Conservation (phyloP, 2,888 invertebrate species). For the Phrixothrix hirtus region DNA sequence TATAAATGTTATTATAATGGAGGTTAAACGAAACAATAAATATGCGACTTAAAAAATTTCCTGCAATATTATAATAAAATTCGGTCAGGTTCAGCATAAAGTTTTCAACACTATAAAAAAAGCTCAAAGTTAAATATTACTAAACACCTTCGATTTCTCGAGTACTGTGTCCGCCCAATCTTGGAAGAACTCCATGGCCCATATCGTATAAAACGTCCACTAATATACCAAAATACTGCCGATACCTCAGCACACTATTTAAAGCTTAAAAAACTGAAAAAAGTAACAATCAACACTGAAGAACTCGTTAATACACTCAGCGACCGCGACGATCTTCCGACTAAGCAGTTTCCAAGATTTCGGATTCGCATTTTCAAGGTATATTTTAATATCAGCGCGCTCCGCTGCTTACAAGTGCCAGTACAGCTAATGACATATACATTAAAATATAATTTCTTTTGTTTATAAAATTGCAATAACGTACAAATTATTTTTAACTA, state of each 20-base stretch:
- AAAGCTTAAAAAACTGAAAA: conserved; percentile 2
- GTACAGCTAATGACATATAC: no score
- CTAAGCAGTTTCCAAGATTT: conserved; percentile 49
- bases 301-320: conserved; percentile 21
- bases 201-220: conserved; percentile 37
- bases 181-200: conserved; percentile 57
- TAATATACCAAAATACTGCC: conserved; percentile 6
- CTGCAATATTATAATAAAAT: no score
- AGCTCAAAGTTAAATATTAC: background rate
- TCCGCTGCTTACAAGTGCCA: background rate
- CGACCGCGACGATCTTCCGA: conserved; percentile 45
- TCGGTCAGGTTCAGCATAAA: background rate
- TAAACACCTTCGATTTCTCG: conserved; percentile 14
- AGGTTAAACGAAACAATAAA: no score
- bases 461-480: no score
- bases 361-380: conserved; percentile 48
- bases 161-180: conserved; percentile 49
- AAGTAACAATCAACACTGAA: conserved; percentile 11
- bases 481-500: no score
- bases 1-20: no score
- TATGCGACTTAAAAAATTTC: no score
- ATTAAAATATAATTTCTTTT: no score
- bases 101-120: background rate
- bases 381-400: conserved; percentile 29
- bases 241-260: conserved; percentile 6